Base-by-base conservation (phyloP, 2,888 invertebrate species). In the Oligia fasciuncula region DNA sequence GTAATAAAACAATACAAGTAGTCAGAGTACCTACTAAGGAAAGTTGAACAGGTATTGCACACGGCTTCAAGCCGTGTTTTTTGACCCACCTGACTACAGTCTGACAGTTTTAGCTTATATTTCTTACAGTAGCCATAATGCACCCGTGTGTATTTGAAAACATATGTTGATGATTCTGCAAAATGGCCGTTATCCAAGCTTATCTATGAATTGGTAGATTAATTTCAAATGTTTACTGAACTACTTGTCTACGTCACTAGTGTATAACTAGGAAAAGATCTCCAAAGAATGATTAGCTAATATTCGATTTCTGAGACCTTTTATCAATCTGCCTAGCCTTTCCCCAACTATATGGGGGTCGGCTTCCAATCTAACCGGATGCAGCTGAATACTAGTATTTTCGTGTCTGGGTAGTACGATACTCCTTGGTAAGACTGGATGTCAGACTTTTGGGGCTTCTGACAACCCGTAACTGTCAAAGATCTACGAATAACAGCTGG, bases 31-130 rank as follows among this genome's bases (percentile, higher is more conserved):
- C 85, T 67, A 83, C 80, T 85, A 85, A 65, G 85, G 85, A 85
- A 86, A 85, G 86, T 80, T 86, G 85, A 77, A 80, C 80, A 80
- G 75, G 80, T 83, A 86, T 86, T 85, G 85, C 85, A 85, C 83
- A 85, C 85, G 85, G 80, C 67, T 68, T 74, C 51, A 76, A 74
- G 71, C 54, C 57, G 57, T 78, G 69, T 85, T 77, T 79, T 66
- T 77, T 49, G 73, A 76, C 68, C 68, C 49, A 69, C 74, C 66
- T 80, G 57, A 65, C 57, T 73, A 80, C 72, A 35, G 69, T 74
- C 51, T 77, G 68, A 13, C 35, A 35, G 54, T 70, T 73, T 69
- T 75, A 66, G 78, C 74, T 76, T 57, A 66, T 74, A 77, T 65
- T 70, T 74, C 49, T 57, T 83, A 70, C 73, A 80, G 76, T 19